These are phyloP conservation scores for Recurvirostra avosetta DNA, from an alignment of 2,113 vertebrate species.

Conservation along the genomic window DNA sequence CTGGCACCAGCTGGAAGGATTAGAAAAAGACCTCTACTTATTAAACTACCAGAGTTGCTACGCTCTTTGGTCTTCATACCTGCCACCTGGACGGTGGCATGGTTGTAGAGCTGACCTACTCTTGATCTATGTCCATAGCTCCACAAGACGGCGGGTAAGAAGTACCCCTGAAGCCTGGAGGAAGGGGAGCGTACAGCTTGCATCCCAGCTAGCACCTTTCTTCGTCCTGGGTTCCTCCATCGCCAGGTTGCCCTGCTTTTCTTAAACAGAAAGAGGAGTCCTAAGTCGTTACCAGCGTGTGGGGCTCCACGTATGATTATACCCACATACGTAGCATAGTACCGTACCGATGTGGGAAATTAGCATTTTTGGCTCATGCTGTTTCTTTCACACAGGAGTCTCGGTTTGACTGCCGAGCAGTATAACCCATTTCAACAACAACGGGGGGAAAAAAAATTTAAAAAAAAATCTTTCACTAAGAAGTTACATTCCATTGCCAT, in stretches of 20 bases:
- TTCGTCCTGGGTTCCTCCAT: neutral
- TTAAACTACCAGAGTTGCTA: neutral
- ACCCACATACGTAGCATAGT: neutral
- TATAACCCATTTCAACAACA: neutral
- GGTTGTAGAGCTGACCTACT: neutral
- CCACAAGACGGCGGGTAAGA: neutral
- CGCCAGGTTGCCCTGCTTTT: neutral
- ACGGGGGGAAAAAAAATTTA: neutral
- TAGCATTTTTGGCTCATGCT: slow-evolving; percentile 1
- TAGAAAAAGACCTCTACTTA: neutral
- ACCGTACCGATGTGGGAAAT: neutral
- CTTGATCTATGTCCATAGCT: neutral
- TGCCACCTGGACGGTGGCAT: too few relatives aligned
- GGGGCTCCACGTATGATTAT: neutral
- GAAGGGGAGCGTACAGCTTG: neutral
- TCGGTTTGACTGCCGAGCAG: slow-evolving; percentile 8
- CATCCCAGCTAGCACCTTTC: neutral
- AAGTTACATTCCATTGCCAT: slow-evolving; percentile 1
- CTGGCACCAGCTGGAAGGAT: neutral
- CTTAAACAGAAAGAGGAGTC: neutral
- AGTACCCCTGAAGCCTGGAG: neutral
- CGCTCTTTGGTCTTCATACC: neutral
- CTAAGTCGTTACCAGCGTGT: neutral
- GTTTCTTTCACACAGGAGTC: slow-evolving; percentile 8
- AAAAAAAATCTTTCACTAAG: neutral